These are phyloP conservation scores for Enchytraeus crypticus DNA, from an alignment of 2,888 invertebrate species.

Conservation along the genomic window DNA sequence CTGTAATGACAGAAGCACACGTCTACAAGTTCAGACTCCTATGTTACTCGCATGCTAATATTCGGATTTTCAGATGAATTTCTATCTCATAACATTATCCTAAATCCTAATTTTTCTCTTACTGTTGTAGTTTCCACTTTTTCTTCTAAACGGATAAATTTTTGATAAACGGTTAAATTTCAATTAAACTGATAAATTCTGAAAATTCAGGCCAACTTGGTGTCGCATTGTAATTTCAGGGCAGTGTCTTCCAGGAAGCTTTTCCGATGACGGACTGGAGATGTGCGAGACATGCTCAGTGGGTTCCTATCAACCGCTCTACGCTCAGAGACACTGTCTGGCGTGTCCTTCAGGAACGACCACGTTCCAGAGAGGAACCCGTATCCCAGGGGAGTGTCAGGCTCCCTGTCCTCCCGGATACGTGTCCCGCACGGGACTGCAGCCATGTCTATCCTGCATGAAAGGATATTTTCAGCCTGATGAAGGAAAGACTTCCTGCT, in stretches of 20 bases:
- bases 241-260: constrained; percentile 49
- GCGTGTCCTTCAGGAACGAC: constrained; percentile 45
- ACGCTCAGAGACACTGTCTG: constrained; percentile 42
- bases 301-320: constrained; percentile 46
- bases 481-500: constrained; percentile 44
- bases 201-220: too few species aligned
- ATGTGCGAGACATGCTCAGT: constrained; percentile 48
- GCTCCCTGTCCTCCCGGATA: constrained; percentile 52
- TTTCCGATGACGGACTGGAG: constrained; percentile 48
- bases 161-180: too few species aligned
- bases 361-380: constrained; percentile 46
- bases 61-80: too few species aligned
- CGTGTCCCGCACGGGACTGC: constrained; percentile 52
- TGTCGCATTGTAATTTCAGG: too few species aligned
- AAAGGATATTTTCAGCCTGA: constrained; percentile 48
- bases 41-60: too few species aligned
- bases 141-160: too few species aligned
- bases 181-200: too few species aligned
- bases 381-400: constrained; percentile 53
- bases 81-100: too few species aligned
- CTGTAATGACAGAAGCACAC: too few species aligned
- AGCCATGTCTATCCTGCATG: constrained; percentile 56
- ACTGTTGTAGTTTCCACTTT: too few species aligned
- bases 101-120: too few species aligned
- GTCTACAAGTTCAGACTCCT: too few species aligned